Evolutionary conservation across 2,113 vertebrate genomes (phyloP).

Genomic region (Callithrix jacchus): DNA sequence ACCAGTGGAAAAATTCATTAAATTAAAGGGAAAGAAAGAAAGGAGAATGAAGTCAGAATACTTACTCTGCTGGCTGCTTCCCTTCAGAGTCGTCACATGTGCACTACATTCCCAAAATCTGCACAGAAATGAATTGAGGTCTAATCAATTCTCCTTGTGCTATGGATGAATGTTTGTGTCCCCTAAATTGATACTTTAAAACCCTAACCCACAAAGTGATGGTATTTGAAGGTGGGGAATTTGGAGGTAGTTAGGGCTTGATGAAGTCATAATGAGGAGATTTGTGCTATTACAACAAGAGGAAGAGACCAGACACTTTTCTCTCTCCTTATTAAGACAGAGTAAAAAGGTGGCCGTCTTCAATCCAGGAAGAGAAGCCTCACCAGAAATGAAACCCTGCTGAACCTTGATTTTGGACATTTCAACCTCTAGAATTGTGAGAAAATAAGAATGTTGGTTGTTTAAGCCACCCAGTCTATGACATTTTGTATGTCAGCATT

Average conservation of each 20-base stretch:
- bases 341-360: neutral
- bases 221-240: neutral
- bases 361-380: neutral
- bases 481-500: neutral
- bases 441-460: neutral
- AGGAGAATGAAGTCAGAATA: neutral
- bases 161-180: neutral
- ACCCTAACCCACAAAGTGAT: too few relatives aligned
- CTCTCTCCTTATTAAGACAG: neutral
- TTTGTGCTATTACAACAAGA: neutral
- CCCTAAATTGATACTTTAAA: neutral
- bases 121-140: neutral
- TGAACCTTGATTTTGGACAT: neutral
- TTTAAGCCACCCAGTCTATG: neutral
- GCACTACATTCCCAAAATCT: neutral
- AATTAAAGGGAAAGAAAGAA: neutral
- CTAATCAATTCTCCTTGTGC: neutral
- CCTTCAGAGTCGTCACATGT: neutral
- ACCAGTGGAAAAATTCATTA: neutral
- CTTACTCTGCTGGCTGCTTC: neutral
- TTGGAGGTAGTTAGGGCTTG: neutral
- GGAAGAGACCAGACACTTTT: neutral
- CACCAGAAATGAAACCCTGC: neutral
- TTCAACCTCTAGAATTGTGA: neutral
- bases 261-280: neutral